Base-by-base conservation (phyloP, 2,888 invertebrate species). In the Cerceris rybyensis region DNA sequence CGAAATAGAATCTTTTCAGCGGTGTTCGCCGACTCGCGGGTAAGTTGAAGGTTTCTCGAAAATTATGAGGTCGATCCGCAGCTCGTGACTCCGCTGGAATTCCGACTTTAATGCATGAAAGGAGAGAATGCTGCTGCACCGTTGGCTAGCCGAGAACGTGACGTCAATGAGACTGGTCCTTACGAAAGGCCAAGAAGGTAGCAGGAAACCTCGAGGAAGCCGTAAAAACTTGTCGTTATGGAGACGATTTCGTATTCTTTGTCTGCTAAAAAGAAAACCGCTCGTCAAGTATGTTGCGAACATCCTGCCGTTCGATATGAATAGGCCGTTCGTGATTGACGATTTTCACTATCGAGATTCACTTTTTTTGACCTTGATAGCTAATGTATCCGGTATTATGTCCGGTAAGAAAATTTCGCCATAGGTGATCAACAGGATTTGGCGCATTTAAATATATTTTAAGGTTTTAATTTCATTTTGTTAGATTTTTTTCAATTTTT, bases 81-180 rank as follows among this genome's bases (percentile, higher is more conserved):
- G 43, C 69, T 70, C 75, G 78, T 74, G 79, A 81, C 83, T 82
- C 67, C 69, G 52, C 11, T 67, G 80, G 75, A 75, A 82, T 84
- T 75, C 80, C 72, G 59, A 43, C 58, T 72, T 80, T 73, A 79
- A 72, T 61, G 73, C 77, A 61, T 70, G 74, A 73, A 71, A 82
- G 75, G 74, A 73, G 80, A 70, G 78, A 82, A 70, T 72, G 80
- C 70, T 60, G 75, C 75, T 71, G 76, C 78, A 73, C 69, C 70
- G 73, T 71, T 70, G 82, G 69, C 52, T 68, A 67, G 78, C 64
- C 55, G 73, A 54, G 61, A 58, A 67, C 65, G 73, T 84, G 82
- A 84, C 82, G 80, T 80, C 82, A 80, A 74, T 74, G 70, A 28
- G 28, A 59, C 74, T 82, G 80, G 80, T 82, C 75, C 69, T 75